Conservation (phyloP, 2,888 invertebrate species). For the Nemoura dubitans region DNA sequence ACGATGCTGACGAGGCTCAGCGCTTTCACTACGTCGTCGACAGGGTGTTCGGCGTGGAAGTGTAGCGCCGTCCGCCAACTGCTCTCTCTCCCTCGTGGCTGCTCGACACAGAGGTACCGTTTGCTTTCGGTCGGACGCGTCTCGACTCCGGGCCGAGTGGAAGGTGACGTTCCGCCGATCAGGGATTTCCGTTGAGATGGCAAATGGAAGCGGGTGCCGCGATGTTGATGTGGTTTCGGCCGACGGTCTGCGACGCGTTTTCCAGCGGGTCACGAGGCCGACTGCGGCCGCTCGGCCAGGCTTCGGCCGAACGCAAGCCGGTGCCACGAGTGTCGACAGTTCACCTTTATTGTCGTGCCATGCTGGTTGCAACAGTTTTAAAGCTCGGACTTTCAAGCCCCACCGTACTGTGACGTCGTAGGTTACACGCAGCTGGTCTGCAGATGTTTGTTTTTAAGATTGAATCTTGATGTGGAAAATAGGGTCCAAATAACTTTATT, state of each 20-base stretch:
- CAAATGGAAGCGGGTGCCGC: neutral
- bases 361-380: conserved; percentile 39
- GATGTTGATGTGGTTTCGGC: neutral
- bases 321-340: neutral
- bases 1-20: conserved; percentile 57
- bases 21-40: conserved; percentile 86
- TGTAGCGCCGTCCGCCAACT: conserved; percentile 64
- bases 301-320: neutral
- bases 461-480: conserved; percentile 17
- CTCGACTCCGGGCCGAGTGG: too few species aligned
- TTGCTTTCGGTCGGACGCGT: too few species aligned
- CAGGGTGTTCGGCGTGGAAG: conserved; percentile 85
- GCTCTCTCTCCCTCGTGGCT: too few species aligned
- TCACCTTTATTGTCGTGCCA: conserved; percentile 26
- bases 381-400: conserved; percentile 35
- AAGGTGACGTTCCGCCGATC: too few species aligned
- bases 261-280: too few species aligned
- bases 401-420: conserved; percentile 37
- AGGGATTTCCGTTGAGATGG: neutral
- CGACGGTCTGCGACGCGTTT: neutral
- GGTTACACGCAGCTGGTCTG: conserved; percentile 44
- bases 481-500: conserved; percentile 36
- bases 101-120: too few species aligned
- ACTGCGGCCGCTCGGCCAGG: too few species aligned
- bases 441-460: conserved; percentile 19